Conservation (phyloP, 2,888 invertebrate species). For the Lochmaea crataegi region DNA sequence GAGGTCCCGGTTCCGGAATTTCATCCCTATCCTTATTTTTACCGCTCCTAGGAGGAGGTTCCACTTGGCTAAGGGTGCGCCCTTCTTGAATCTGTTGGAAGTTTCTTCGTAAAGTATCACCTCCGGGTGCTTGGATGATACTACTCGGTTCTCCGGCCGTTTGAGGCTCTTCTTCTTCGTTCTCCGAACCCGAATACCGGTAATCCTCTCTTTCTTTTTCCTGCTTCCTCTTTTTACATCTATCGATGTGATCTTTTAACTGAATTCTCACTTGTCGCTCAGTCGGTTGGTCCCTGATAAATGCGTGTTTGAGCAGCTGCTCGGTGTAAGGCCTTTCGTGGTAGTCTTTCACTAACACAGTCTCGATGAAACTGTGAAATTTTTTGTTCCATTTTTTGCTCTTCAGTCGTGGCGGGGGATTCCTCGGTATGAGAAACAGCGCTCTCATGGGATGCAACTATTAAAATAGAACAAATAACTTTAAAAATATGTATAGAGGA, state of each 20-base stretch:
- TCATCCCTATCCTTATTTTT: slow-evolving; percentile 70
- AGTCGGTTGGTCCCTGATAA: slow-evolving; percentile 98
- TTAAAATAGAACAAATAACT: slow-evolving; percentile 1
- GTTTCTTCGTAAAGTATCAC: slow-evolving; percentile 95
- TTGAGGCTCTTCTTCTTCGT: slow-evolving; percentile 94
- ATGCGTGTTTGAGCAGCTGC: slow-evolving; percentile 95
- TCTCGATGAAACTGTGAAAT: slow-evolving; percentile 98
- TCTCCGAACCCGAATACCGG: slow-evolving; percentile 94
- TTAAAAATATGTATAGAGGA: no score
- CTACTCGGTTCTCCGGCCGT: slow-evolving; percentile 95
- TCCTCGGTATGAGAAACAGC: slow-evolving; percentile 97
- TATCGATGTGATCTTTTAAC: slow-evolving; percentile 98
- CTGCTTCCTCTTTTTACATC: slow-evolving; percentile 94
- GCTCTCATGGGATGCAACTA: slow-evolving; percentile 98
- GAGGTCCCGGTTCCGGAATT: slow-evolving; percentile 86
- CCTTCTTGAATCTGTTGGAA: slow-evolving; percentile 97
- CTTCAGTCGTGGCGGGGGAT: slow-evolving; percentile 96
- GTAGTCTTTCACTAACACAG: slow-evolving; percentile 96
- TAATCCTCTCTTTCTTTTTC: slow-evolving; percentile 85
- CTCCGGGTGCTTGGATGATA: slow-evolving; percentile 90
- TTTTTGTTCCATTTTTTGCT: slow-evolving; percentile 98
- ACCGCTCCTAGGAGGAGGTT: slow-evolving; percentile 68
- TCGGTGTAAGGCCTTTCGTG: slow-evolving; percentile 99
- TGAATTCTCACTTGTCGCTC: slow-evolving; percentile 98
- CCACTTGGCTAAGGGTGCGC: slow-evolving; percentile 70